Evolutionary conservation across 2,113 vertebrate species (phyloP).

Genomic region (Phalacrocorax pelagicus): DNA sequence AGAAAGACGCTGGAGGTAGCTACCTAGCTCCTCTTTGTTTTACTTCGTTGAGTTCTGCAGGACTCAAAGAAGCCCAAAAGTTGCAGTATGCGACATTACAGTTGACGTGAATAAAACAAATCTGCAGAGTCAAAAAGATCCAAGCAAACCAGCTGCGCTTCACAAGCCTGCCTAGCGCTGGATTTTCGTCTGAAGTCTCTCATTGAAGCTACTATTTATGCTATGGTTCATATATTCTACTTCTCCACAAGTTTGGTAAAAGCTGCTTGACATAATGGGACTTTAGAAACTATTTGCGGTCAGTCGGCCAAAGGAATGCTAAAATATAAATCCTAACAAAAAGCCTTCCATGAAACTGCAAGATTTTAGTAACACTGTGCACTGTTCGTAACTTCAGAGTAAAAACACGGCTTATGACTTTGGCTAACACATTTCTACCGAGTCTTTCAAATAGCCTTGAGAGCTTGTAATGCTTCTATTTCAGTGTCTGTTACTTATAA

Average conservation of each 20-base stretch:
- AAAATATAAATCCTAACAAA: background rate
- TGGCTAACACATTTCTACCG: accelerated
- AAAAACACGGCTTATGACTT: background rate
- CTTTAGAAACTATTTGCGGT: background rate
- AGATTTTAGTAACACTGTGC: background rate
- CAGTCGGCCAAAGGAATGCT: background rate
- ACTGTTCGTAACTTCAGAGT: background rate
- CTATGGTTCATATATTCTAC: background rate
- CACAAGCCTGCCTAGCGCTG: background rate
- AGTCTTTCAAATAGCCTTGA: background rate
- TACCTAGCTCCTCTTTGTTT: background rate
- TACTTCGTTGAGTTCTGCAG: background rate
- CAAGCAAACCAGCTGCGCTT: background rate
- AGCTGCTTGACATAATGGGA: background rate
- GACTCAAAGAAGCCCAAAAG: background rate
- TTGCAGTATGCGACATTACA: background rate
- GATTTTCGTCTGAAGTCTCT: background rate
- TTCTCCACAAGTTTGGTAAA: background rate
- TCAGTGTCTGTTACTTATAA: background rate
- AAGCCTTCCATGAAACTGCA: background rate
- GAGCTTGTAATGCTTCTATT: background rate
- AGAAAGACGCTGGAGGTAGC: background rate
- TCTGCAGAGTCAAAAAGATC: background rate
- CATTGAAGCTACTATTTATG: background rate
- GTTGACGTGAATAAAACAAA: background rate